Evolutionary conservation across 1,140 invertebrate genomes (phyloP).

Genomic region (Drosophila baimaii): DNA sequence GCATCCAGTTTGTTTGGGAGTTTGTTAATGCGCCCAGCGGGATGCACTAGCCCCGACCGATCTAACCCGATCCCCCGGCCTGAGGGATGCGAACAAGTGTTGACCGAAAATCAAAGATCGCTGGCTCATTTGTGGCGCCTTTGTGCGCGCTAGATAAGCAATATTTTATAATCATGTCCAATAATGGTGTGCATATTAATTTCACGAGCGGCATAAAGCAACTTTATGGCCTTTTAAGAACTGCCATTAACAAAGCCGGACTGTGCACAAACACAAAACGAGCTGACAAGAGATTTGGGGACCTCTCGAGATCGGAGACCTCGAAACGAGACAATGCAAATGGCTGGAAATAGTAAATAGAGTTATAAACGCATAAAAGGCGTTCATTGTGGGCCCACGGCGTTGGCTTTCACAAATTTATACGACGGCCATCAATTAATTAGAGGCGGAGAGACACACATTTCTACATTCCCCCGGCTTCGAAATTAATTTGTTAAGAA

Average conservation of each 20-base stretch:
- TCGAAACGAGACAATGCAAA: conserved; percentile 46
- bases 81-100: conserved; percentile 59
- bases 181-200: conserved; percentile 82
- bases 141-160: conserved; percentile 75
- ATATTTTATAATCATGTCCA: conserved; percentile 82
- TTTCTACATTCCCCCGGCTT: conserved; percentile 60
- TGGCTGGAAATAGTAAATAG: conserved; percentile 72
- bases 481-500: conserved; percentile 75
- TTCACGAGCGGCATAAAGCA: conserved; percentile 78
- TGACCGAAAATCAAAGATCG: conserved; percentile 71
- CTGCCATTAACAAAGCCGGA: conserved; percentile 72
- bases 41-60: conserved; percentile 20
- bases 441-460: conserved; percentile 52
- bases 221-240: conserved; percentile 82
- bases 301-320: conserved; percentile 24
- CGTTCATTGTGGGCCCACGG: conserved; percentile 66
- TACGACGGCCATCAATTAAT: conserved; percentile 77
- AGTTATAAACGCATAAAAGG: conserved; percentile 79
- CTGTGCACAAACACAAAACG: conserved; percentile 76
- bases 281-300: conserved; percentile 56
- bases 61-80: not conserved
- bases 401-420: conserved; percentile 79
- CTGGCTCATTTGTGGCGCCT: conserved; percentile 68
- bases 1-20: conserved; percentile 53
- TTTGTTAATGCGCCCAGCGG: conserved; percentile 75